A percentile compares a stretch with the other conserved stretches of the same genome.
These are phyloP conservation scores for Botia almorhae DNA, from an alignment of 2,797 vertebrate species.

Conservation along the genomic window DNA sequence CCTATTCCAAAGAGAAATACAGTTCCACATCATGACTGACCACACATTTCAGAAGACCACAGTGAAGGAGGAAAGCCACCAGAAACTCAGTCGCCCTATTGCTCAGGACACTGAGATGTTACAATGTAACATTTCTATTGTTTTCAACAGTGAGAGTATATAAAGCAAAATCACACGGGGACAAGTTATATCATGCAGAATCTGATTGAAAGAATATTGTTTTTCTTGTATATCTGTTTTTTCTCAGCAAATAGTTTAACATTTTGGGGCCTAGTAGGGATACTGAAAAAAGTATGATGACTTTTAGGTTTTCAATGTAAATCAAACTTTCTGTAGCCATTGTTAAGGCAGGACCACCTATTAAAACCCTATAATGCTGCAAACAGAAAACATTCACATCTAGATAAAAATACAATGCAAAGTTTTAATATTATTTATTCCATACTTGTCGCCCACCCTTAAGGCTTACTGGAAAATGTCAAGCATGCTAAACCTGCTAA, in stretches of 20 bases:
- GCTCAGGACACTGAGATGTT: slow-evolving; percentile 5
- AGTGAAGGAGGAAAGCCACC: slow-evolving; percentile 39
- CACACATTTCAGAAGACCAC: slow-evolving; percentile 34
- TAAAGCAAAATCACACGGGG: not conserved
- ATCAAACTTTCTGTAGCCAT: not conserved
- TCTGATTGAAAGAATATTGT: not conserved
- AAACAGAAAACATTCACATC: not conserved
- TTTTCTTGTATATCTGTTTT: not conserved
- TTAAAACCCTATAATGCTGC: too few species aligned
- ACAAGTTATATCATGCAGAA: not conserved
- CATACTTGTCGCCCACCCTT: not conserved
- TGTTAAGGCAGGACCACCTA: too few species aligned
- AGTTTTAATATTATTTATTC: slow-evolving; percentile 1
- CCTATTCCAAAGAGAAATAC: slow-evolving; percentile 65
- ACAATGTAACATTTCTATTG: not conserved
- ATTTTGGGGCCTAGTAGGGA: not conserved
- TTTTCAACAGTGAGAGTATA: not conserved
- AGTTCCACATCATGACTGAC: slow-evolving; percentile 63
- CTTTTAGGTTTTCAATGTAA: not conserved
- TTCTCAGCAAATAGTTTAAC: not conserved
- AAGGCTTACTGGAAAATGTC: slow-evolving; percentile 11
- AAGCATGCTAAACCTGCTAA: too few species aligned
- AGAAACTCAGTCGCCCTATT: not conserved
- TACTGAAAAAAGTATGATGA: not conserved
- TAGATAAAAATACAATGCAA: slow-evolving; percentile 16